Percentiles rank a stretch among this genome's conserved stretches.
phyloP scores from a whole-genome alignment of 2,113 vertebrate genomes.

The Himantopus leucocephalus region DNA sequence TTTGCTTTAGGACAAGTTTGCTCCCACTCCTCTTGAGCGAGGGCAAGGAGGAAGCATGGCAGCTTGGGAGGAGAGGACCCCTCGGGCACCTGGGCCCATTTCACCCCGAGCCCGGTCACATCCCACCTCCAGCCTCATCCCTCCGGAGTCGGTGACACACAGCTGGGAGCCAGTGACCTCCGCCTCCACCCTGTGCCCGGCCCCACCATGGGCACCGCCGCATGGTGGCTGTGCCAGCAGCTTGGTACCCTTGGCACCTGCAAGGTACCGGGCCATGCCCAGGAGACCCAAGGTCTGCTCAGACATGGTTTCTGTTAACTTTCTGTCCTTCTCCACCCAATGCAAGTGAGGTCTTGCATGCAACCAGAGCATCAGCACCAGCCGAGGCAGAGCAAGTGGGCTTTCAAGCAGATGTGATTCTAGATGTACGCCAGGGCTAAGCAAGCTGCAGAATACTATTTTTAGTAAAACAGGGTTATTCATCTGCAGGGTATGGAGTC shows the following conservation, averaged over 20 bases:
- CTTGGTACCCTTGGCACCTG: neutral
- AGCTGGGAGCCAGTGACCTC: neutral
- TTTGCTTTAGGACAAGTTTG: neutral
- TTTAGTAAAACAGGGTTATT: neutral
- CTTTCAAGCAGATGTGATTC: neutral
- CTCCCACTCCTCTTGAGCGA: neutral
- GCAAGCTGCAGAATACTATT: neutral
- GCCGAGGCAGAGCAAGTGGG: neutral
- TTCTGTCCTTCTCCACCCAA: neutral
- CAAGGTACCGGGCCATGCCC: neutral
- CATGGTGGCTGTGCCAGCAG: neutral
- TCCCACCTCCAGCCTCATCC: conserved; percentile 32
- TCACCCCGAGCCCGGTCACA: conserved; percentile 59
- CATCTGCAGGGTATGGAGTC: neutral
- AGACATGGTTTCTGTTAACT: neutral
- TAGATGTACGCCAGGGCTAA: neutral
- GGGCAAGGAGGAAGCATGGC: conserved; percentile 37
- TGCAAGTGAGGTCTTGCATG: neutral
- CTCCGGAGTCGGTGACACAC: neutral
- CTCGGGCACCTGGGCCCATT: conserved; percentile 40
- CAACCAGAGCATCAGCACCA: neutral
- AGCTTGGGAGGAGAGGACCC: conserved; percentile 40
- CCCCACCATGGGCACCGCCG: fast-evolving
- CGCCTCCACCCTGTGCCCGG: neutral
- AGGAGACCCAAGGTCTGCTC: neutral